phyloP scores from a whole-genome alignment of 2,888 invertebrate genomes.

The Mamestra brassicae region DNA sequence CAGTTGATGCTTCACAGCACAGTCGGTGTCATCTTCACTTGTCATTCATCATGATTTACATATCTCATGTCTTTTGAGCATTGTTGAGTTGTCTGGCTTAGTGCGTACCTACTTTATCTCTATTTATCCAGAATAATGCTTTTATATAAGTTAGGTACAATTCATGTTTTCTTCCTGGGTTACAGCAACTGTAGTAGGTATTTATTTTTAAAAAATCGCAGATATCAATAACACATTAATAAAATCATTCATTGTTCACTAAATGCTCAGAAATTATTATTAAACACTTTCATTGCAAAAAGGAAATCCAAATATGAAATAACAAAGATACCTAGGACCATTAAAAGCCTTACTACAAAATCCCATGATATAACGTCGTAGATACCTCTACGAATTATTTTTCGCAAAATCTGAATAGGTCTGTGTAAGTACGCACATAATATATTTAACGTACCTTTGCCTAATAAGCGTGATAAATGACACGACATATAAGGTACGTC shows the following conservation, averaged over 20 bases:
- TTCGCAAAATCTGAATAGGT: not conserved
- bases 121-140: not conserved
- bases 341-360: slow-evolving; percentile 14
- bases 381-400: slow-evolving; percentile 53
- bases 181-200: not conserved
- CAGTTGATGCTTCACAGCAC: slow-evolving; percentile 1
- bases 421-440: slow-evolving; percentile 20
- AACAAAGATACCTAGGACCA: not conserved
- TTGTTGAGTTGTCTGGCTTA: not conserved
- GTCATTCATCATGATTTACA: not conserved
- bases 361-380: slow-evolving; percentile 31
- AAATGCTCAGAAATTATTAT: not conserved
- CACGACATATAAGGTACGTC: slow-evolving; percentile 50
- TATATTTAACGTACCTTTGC: slow-evolving; percentile 38
- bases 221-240: not conserved
- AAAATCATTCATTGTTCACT: not conserved
- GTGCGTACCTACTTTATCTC: not conserved
- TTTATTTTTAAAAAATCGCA: not conserved
- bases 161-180: not conserved
- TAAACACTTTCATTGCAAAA: not conserved
- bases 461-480: slow-evolving; percentile 58
- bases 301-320: no score
- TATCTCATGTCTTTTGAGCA: not conserved
- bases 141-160: not conserved
- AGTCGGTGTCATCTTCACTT: slow-evolving; percentile 1